These are phyloP conservation scores for Neomonachus schauinslandi DNA, from an alignment of 2,113 vertebrate species.

Conservation along the genomic window DNA sequence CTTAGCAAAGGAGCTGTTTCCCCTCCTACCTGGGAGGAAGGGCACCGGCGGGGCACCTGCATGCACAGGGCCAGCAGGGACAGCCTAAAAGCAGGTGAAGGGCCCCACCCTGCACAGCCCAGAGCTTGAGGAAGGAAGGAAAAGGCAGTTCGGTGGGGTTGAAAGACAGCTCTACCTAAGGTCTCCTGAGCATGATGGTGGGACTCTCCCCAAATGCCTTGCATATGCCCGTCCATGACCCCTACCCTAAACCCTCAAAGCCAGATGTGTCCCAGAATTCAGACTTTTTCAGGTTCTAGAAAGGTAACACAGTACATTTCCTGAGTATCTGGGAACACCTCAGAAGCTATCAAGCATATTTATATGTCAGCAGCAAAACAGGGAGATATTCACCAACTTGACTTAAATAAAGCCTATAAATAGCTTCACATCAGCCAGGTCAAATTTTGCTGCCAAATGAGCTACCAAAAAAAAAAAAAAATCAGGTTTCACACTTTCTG, in stretches of 20 bases:
- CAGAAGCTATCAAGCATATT: not conserved
- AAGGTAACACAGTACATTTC: not conserved
- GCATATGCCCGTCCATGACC: accelerated
- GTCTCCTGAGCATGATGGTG: not conserved
- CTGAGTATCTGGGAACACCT: not conserved
- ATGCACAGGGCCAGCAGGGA: accelerated
- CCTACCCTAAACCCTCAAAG: accelerated
- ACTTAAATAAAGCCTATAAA: not conserved
- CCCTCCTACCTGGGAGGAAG: not conserved
- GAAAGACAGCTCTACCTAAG: accelerated
- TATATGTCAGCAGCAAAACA: not conserved
- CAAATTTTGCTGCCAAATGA: not conserved
- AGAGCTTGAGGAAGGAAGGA: not conserved
- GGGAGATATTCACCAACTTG: not conserved
- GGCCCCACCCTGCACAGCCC: accelerated
- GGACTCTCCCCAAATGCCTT: accelerated
- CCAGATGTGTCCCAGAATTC: not conserved
- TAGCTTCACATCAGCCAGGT: not conserved
- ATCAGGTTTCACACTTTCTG: not conserved
- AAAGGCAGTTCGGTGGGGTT: not conserved
- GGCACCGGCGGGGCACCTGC: accelerated
- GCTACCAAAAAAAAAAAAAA: not conserved
- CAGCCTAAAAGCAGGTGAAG: accelerated
- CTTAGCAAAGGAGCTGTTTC: too few relatives aligned
- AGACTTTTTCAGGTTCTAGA: not conserved